Base-by-base conservation (phyloP, 2,797 vertebrate genomes). In the Heliangelus exortis region DNA sequence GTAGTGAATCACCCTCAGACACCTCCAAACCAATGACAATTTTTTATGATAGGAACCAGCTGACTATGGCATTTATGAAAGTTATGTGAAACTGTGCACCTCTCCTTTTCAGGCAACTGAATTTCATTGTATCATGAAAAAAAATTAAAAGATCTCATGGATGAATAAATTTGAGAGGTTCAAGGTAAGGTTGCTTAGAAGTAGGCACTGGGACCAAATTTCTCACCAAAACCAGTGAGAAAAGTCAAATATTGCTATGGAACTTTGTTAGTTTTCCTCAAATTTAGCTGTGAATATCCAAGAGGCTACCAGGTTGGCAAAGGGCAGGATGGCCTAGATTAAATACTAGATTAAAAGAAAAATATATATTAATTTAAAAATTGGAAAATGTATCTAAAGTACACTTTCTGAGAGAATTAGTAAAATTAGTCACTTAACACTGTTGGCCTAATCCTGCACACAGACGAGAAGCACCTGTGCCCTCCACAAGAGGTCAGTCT, bases 1-100 rank as follows among this genome's bases (percentile, higher is more conserved):
- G 68, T 47, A 41, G 1, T 1, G 1, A 75, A 22, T 50, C 22
- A 58, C 31, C 3, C n/a, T 7, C 23, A 7, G 33, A 31, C 5
- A 8, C 6, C 31, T 69, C 47, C 23, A 48, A 5, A 33, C 7
- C 26, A 58, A 79, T 23, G 39, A 47, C 12, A 77, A 45, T 12
- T 53, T 57, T 45, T 74, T 72, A 28, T 28, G 20, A 47, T 33
- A 3, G 3, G 23, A n/a, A 83, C 33, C 34, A 3, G 43, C 34
- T 76, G 29, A 15, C 17, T 48, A 10, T 33, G 53, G 9, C 13
- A 50, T 81, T 66, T 62, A 31, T 45, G 61, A 21, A 55, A 61
- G 45, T 72, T 31, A 13, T 57, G 21, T 26, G 47, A 69, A 41
- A 73, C 18, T 11, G 13, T 72, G 9, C 13, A n/a, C 0, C 1